Conservation (phyloP, 2,113 vertebrate genomes). For the Bombycilla garrulus region DNA sequence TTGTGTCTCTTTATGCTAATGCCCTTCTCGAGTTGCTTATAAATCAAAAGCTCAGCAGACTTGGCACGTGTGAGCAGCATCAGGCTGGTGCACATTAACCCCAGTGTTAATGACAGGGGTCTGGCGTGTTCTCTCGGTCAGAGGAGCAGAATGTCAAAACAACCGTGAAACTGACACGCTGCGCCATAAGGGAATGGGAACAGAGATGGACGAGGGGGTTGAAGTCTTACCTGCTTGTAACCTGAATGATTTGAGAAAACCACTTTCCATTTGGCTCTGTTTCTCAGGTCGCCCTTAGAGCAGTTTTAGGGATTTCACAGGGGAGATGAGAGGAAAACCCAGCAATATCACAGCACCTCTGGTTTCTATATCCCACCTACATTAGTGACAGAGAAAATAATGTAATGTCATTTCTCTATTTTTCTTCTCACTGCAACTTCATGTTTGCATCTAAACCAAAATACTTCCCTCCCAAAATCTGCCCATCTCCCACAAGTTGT, state of each 20-base stretch:
- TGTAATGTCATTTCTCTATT: background rate
- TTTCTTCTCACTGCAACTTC: background rate
- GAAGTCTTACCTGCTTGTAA: background rate
- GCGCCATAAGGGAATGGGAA: background rate
- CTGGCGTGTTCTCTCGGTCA: background rate
- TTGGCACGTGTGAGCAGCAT: background rate
- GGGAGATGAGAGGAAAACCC: background rate
- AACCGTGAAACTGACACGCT: background rate
- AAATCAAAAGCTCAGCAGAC: background rate
- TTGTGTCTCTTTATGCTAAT: background rate
- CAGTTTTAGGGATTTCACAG: background rate
- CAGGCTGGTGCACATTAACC: background rate
- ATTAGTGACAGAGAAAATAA: background rate
- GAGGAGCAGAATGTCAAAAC: background rate
- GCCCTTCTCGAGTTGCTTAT: background rate
- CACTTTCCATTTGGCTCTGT: background rate
- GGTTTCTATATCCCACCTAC: background rate
- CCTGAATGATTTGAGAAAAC: background rate
- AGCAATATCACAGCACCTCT: background rate
- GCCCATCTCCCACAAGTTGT: background rate
- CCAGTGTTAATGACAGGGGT: background rate
- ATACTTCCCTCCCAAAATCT: background rate
- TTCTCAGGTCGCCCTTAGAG: background rate
- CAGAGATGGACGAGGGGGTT: fast-evolving
- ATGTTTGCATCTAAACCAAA: background rate